These are phyloP conservation scores for Parascotia fuliginaria DNA, from an alignment of 2,888 invertebrate species.

Conservation along the genomic window DNA sequence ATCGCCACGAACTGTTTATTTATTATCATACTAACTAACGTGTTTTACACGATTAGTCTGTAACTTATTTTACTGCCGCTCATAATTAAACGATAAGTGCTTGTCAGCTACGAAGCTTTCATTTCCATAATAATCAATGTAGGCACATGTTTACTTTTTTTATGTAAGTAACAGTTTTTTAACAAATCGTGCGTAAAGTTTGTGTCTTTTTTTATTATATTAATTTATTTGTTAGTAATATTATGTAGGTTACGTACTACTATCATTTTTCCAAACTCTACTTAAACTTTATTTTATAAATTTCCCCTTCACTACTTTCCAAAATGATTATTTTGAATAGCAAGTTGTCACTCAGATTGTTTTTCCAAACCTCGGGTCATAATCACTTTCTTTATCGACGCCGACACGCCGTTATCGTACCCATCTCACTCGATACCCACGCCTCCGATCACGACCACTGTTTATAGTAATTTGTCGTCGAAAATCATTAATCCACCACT, in stretches of 20 bases:
- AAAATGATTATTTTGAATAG: slow-evolving; percentile 35
- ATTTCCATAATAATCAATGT: too few species aligned
- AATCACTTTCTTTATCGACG: slow-evolving; percentile 66
- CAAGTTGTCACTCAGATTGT: slow-evolving; percentile 43
- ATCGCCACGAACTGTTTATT: slow-evolving; percentile 51
- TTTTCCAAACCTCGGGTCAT: slow-evolving; percentile 53
- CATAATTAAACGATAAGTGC: neutral
- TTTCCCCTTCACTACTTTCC: neutral
- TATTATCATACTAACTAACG: slow-evolving; percentile 44
- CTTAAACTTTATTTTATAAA: neutral
- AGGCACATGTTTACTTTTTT: too few species aligned
- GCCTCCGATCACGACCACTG: slow-evolving; percentile 60
- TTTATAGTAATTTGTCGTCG: slow-evolving; percentile 70
- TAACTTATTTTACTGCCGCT: slow-evolving; percentile 27
- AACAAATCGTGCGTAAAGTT: too few species aligned
- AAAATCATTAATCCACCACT: slow-evolving; percentile 56
- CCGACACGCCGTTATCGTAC: slow-evolving; percentile 63
- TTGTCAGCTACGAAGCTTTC: neutral
- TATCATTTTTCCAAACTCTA: neutral
- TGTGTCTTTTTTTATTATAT: too few species aligned
- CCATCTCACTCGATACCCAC: slow-evolving; percentile 67
- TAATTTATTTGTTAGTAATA: too few species aligned
- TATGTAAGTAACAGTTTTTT: too few species aligned
- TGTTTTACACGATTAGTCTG: neutral
- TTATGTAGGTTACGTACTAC: neutral